These are phyloP conservation scores for Anguilla obscura DNA, from an alignment of 2,797 vertebrate genomes.

Conservation along the genomic window DNA sequence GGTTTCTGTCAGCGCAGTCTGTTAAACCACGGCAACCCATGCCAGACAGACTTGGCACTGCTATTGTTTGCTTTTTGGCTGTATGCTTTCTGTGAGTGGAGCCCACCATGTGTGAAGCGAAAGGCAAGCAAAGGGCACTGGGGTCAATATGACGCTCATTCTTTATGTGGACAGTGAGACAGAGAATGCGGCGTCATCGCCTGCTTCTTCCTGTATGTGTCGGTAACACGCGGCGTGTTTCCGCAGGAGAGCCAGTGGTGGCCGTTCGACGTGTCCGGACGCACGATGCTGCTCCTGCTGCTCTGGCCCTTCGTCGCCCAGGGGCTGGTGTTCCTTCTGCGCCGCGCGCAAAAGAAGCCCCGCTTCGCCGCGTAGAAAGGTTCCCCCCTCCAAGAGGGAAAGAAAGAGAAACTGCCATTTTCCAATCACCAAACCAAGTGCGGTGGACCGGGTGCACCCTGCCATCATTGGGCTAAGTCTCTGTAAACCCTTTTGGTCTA, in stretches of 20 bases:
- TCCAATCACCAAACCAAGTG: neutral
- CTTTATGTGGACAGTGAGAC: neutral
- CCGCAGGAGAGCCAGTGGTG: slow-evolving; percentile 67
- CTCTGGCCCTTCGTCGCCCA: slow-evolving; percentile 90
- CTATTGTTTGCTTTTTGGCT: neutral
- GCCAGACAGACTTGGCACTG: slow-evolving; percentile 2
- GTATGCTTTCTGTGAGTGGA: neutral
- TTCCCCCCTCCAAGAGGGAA: neutral
- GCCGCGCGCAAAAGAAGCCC: slow-evolving; percentile 56
- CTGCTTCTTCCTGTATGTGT: neutral
- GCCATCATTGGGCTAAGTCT: neutral
- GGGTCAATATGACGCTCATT: neutral
- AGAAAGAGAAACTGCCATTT: neutral
- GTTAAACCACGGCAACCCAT: no score
- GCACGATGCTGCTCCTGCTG: slow-evolving; percentile 78
- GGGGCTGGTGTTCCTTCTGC: slow-evolving; percentile 74
- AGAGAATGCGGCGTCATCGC: neutral
- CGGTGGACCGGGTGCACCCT: neutral
- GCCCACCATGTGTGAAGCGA: neutral
- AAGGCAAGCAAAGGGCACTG: neutral
- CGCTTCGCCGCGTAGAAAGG: slow-evolving; percentile 11
- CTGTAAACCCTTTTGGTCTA: neutral
- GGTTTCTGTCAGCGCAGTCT: neutral
- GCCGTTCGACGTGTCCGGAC: slow-evolving; percentile 70
- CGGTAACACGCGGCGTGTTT: neutral